A percentile compares a stretch with the other conserved stretches of the same genome.
phyloP scores from a whole-genome alignment of 2,113 vertebrate genomes.

The Lampris incognitus region DNA sequence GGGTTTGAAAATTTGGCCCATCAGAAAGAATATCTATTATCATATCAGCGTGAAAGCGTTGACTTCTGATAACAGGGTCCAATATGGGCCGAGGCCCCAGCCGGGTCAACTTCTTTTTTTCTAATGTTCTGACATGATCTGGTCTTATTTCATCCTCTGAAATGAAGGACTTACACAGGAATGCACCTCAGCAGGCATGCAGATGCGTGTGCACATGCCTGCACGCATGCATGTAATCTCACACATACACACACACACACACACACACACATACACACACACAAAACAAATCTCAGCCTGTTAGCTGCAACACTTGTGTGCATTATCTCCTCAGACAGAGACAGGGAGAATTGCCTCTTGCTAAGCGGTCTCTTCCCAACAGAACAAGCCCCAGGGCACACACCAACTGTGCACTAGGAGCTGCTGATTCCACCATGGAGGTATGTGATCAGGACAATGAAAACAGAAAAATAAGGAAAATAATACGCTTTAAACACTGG shows the following conservation, averaged over 20 bases:
- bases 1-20: conserved; percentile 62
- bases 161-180: conserved; percentile 35
- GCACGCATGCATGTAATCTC: too few species aligned
- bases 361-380: conserved; percentile 57
- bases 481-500: conserved; percentile 17
- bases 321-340: conserved; percentile 68
- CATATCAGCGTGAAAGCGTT: conserved; percentile 25
- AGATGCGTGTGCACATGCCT: background rate
- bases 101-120: conserved; percentile 27
- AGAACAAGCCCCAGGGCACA: conserved; percentile 52
- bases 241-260: conserved; percentile 22
- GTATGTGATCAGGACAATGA: conserved; percentile 35
- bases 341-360: conserved; percentile 57
- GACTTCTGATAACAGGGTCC: conserved; percentile 39
- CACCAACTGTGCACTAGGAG: conserved; percentile 26
- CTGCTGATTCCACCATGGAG: conserved; percentile 40
- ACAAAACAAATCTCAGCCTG: background rate
- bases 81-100: conserved; percentile 12
- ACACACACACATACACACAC: conserved; percentile 5
- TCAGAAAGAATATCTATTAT: conserved; percentile 54
- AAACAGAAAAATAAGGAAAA: conserved; percentile 14
- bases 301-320: conserved; percentile 12
- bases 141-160: conserved; percentile 6
- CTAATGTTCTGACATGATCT: conserved; percentile 38
- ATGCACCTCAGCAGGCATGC: conserved; percentile 20